These are phyloP conservation scores for Apocheima hispidaria DNA, from an alignment of 2,888 invertebrate genomes.

Conservation along the genomic window DNA sequence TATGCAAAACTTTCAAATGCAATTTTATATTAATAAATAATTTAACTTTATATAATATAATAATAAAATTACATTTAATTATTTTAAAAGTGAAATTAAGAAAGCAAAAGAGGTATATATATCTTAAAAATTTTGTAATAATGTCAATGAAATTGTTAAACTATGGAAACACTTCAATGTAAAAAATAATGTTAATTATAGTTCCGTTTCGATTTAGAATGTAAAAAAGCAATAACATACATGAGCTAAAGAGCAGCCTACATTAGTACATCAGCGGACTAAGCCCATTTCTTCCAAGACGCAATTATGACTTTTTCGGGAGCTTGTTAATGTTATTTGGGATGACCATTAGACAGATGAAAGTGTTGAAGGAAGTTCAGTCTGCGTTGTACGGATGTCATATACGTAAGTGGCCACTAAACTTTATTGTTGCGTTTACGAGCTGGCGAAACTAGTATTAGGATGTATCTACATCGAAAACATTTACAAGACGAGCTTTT, in stretches of 20 bases:
- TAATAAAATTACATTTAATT: too few relatives aligned
- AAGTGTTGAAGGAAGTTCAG: constrained; percentile 46
- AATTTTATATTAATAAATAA: not conserved
- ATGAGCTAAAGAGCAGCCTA: not conserved
- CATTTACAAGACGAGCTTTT: constrained; percentile 8
- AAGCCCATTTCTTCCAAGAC: constrained; percentile 11
- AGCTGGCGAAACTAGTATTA: constrained; percentile 58
- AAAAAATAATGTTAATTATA: too few relatives aligned
- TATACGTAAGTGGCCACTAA: constrained; percentile 74
- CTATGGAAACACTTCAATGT: too few relatives aligned
- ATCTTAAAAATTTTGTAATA: too few relatives aligned
- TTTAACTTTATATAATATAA: too few relatives aligned
- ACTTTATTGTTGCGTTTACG: constrained; percentile 80
- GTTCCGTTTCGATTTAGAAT: too few relatives aligned
- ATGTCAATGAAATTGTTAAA: too few relatives aligned
- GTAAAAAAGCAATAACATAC: too few relatives aligned
- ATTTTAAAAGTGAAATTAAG: too few relatives aligned
- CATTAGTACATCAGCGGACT: constrained; percentile 4
- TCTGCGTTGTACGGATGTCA: constrained; percentile 50
- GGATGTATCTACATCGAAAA: constrained; percentile 14
- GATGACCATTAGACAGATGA: constrained; percentile 59
- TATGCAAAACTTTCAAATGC: not conserved
- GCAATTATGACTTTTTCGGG: constrained; percentile 29
- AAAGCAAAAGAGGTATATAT: too few relatives aligned
- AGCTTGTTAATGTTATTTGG: constrained; percentile 33